Evolutionary conservation across 2,888 invertebrate species (phyloP), one percentile per base, ranked within the genome.

Genomic region (Chymomyza procnemis): DNA sequence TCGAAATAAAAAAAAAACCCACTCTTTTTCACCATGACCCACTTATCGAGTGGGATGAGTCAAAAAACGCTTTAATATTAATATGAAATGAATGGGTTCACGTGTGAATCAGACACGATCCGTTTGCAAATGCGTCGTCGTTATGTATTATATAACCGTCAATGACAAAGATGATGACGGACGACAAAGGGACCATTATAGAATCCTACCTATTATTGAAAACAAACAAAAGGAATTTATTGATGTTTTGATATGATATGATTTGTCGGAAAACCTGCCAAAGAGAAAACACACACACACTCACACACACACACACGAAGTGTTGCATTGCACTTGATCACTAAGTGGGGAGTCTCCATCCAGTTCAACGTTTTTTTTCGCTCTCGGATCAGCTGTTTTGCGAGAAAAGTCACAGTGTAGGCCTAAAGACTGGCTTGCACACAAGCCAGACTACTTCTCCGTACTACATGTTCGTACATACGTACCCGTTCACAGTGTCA

Each of bases 1-100:
- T 73, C 30, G n/a, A n/a, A n/a, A n/a, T n/a, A n/a, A n/a, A 69
- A 70, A 80, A 84, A 80, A 84, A 79, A 61, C 56, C 79, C 74
- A 18, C 68, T 75, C 78, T 81, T 74, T 84, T 84, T 82, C 81
- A 79, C 81, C 81, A 84, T 82, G 81, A 82, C 81, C 81, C 73
- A 82, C 81, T 81, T 82, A 79, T 79, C 64, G 60, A 52, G 65
- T 67, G 74, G 81, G n/a, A n/a, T 82, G 81, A 82, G 84, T 82
- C 81, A 82, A 84, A 84, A 81, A 81, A 84, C 67, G 76, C 81
- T 84, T 78, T 82, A 82, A 82, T 82, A 81, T 79, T 76, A 69
- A 84, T 84, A 82, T 82, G 84, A 82, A 82, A 84, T 82, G 84
- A 82, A 79, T 84, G 72, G 55, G 61, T 64, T 21, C 59, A 61